Evolutionary conservation across 2,888 invertebrate genomes (phyloP).

Genomic region (Adineta ricciae): DNA sequence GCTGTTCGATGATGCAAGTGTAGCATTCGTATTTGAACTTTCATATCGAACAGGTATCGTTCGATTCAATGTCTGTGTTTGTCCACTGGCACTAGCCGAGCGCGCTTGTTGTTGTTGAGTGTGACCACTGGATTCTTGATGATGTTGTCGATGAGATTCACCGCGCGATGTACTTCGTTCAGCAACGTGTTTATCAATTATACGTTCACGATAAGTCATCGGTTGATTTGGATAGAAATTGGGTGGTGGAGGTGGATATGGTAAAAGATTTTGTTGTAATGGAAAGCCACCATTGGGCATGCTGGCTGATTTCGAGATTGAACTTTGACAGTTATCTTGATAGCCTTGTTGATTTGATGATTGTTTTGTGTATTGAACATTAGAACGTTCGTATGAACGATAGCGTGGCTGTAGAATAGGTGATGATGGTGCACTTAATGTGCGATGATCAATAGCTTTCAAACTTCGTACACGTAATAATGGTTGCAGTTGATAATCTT

Average conservation of each 20-base stretch:
- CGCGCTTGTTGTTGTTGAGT: background rate
- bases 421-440: constrained; percentile 6
- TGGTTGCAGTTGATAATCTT: constrained; percentile 10
- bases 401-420: background rate
- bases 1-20: background rate
- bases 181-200: constrained; percentile 20
- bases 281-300: background rate
- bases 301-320: background rate
- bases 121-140: background rate
- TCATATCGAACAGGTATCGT: background rate
- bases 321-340: background rate
- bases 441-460: constrained; percentile 3
- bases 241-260: background rate
- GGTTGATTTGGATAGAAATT: background rate
- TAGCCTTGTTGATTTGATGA: background rate
- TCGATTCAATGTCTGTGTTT: background rate
- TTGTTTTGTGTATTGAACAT: constrained; percentile 3
- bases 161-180: background rate
- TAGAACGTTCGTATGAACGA: constrained; percentile 12
- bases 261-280: background rate
- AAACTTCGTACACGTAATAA: constrained; percentile 22
- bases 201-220: constrained; percentile 5
- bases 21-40: background rate
- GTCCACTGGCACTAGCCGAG: background rate
- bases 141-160: constrained; percentile 4